Evolutionary conservation across 2,113 vertebrate genomes (phyloP), one percentile per base, ranked within the genome.

Genomic region (Nyctereutes procyonoides): DNA sequence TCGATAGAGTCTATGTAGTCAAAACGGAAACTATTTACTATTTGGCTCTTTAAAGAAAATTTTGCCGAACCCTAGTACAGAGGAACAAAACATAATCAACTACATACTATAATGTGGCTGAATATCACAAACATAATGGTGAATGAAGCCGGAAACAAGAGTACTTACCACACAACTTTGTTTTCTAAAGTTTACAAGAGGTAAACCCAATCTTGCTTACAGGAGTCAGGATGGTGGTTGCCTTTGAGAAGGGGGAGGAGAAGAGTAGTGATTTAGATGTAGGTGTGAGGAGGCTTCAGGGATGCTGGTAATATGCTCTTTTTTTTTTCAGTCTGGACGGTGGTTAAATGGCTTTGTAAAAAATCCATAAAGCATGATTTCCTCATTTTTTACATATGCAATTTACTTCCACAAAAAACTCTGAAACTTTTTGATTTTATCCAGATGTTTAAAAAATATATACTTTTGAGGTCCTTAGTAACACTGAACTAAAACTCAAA

Each of bases 331-430:
- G 11, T 86, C 17, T 51, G 16, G 7, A n/a, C 62, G 51, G 55
- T 96, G 30, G 69, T 84, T 88, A 91, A 85, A 81, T 58, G 53
- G 30, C 22, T 92, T 71, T 58, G 35, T 65, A 43, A 84, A 90
- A 95, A 88, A 67, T 20, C 28, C 67, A 73, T 24, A 19, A 62
- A 65, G 32, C 35, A 93, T 65, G n/a, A 88, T 83, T 92, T 67
- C 10, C 16, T 82, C 17, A 79, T 2, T 81, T 88, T 86, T 87
- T 30, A 76, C 0, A 1, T 62, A 32, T 69, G 63, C 51, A 26
- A 32, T 90, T 51, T 76, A 48, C 20, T 76, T 90, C 11, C 55
- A 73, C 43, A 79, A 82, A 88, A 88, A 63, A 76, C 15, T 24
- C 56, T 60, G 67, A 88, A 92, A 28, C 4, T 67, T 5, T 67